phyloP scores from a whole-genome alignment of 1,140 invertebrate genomes.

The Pachypeltis micranthus region DNA sequence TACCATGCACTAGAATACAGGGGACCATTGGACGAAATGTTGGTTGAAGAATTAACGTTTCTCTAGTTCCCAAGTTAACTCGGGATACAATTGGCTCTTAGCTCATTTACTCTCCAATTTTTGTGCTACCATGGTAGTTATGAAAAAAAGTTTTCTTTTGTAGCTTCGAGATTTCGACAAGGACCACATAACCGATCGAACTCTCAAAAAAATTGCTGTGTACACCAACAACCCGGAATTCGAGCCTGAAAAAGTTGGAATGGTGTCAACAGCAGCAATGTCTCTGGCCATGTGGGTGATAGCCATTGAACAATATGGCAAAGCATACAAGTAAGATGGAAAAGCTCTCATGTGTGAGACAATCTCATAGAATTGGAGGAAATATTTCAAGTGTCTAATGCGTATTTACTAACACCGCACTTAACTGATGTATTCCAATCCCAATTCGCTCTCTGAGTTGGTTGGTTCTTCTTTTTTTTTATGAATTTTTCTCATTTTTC shows the following conservation, averaged over 20 bases:
- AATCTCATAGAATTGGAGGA: no score
- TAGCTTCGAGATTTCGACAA: constrained; percentile 74
- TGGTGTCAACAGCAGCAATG: constrained; percentile 67
- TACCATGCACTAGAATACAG: no score
- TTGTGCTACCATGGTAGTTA: no score
- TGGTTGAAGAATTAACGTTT: no score
- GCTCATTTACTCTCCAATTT: no score
- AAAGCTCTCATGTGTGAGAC: not conserved
- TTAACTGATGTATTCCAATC: no score
- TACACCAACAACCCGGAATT: constrained; percentile 74
- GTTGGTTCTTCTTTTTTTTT: not conserved
- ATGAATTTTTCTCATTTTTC: constrained; percentile 11
- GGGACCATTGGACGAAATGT: no score
- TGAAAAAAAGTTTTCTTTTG: constrained; percentile 18
- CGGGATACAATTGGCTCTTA: no score
- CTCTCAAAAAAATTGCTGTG: constrained; percentile 60
- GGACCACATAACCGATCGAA: constrained; percentile 71
- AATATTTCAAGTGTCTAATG: no score
- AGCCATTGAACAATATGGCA: constrained; percentile 78
- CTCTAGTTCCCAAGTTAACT: no score
- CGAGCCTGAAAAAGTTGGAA: constrained; percentile 69
- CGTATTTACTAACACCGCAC: no score
- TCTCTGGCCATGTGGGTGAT: constrained; percentile 81
- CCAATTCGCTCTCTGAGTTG: no score
- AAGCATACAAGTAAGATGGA: constrained; percentile 62